Conservation (phyloP, 2,888 invertebrate species). For the Cephus pulcher region DNA sequence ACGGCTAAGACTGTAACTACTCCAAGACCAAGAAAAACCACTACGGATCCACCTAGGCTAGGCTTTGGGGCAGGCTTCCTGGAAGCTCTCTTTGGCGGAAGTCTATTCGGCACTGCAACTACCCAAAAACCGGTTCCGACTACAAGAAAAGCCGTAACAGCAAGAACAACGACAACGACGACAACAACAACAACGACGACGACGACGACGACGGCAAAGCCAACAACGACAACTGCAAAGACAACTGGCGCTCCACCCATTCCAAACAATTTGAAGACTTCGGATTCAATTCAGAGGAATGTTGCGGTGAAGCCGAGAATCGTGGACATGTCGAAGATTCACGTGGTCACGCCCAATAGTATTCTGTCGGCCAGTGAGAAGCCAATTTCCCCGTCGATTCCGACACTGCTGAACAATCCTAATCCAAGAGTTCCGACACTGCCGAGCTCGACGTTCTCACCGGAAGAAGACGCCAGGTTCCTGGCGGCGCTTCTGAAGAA, state of each 20-base stretch:
- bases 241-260: constrained; percentile 5
- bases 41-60: constrained; percentile 58
- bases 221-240: constrained; percentile 27
- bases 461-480: constrained; percentile 59
- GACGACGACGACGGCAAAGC: constrained; percentile 26
- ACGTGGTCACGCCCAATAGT: constrained; percentile 39
- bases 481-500: constrained; percentile 50
- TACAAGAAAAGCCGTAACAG: constrained; percentile 44
- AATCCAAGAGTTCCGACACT: constrained; percentile 34
- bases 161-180: constrained; percentile 66
- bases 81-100: constrained; percentile 55
- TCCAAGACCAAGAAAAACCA: constrained; percentile 54
- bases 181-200: constrained; percentile 32
- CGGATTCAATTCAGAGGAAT: not conserved
- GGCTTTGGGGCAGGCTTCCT: constrained; percentile 54
- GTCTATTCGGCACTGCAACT: constrained; percentile 41
- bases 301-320: constrained; percentile 28
- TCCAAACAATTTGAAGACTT: not conserved
- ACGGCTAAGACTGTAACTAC: constrained; percentile 41
- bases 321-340: constrained; percentile 35
- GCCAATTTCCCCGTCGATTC: constrained; percentile 22
- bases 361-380: constrained; percentile 42
- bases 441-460: constrained; percentile 47
- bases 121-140: constrained; percentile 37
- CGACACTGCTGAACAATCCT: constrained; percentile 35